Base-by-base conservation (phyloP, 2,888 invertebrate genomes). In the Tetheella fluctuosa region DNA sequence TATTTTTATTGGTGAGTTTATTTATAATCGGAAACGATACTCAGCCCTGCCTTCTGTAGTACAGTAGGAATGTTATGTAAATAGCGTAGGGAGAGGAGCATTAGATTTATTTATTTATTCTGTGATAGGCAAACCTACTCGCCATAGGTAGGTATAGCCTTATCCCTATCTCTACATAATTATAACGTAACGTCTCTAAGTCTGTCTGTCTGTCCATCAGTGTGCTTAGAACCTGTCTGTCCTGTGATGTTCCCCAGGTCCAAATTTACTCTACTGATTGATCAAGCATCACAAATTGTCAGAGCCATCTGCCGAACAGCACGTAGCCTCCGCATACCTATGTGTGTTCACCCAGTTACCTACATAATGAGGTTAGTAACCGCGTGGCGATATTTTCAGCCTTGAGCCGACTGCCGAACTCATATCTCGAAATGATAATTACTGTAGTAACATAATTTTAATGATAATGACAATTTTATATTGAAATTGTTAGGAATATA, bases 261-360 rank as follows among this genome's bases (percentile, higher is more conserved):
- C n/a, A n/a, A n/a, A n/a, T n/a, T n/a, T n/a, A 48, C 1, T 42
- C 17, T 3, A 3, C 2, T 8, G n/a, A 20, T 7, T 15, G 48
- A 10, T n/a, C n/a, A 10, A 48, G 2, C 10, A 10, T 20, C 17
- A 15, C 8, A 20, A 1, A 48, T 42, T 17, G 37, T 10, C 7
- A 42, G 42, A 2, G 42, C 42, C 42, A 42, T 42, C 48, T 20
- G 15, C 5, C 48, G 20, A 17, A 7, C 48, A 20, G 8, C 34
- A 34, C 54, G 17, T 54, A 17, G 20, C 34, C 54, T 13, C 30
- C 15, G 2, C 20, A 15, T 23, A 13, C 20, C 13, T 20, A 23
- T 34, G 37, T 34, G 20, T n/a, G 48, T 63, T 69, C 59, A 64
- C 67, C 67, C 57, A 65, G 59, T 69, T 53, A 67, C 67, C 67